Conservation (phyloP, 2,797 vertebrate species). For the Sebastes vulpes region DNA sequence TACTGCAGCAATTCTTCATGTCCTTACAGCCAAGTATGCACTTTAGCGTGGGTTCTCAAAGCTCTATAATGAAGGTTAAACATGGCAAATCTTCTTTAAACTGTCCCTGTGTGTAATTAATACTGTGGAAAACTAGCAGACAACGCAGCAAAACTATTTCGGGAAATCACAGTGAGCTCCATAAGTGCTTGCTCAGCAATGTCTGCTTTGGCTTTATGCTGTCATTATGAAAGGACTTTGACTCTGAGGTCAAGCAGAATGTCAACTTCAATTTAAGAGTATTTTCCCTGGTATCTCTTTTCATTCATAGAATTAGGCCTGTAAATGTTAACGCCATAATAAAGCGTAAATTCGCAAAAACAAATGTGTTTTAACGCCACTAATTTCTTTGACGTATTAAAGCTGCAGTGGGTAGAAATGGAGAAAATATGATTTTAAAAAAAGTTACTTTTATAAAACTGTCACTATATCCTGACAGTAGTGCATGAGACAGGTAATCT, state of each 20-base stretch:
- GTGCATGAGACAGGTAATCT: too few relatives aligned
- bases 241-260: conserved; percentile 11
- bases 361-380: rapidly evolving
- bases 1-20: background rate
- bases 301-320: background rate
- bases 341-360: too few relatives aligned
- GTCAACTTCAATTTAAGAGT: conserved; percentile 5
- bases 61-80: conserved; percentile 42
- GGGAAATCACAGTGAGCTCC: conserved; percentile 8
- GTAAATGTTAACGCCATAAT: too few relatives aligned
- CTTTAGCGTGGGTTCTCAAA: background rate
- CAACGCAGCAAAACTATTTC: conserved; percentile 16
- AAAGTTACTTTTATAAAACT: too few relatives aligned
- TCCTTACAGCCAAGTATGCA: background rate
- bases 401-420: too few relatives aligned
- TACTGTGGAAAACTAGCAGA: conserved; percentile 20
- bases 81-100: conserved; percentile 24
- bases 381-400: too few relatives aligned
- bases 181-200: conserved; percentile 28
- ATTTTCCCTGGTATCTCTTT: background rate
- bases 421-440: too few relatives aligned
- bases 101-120: conserved; percentile 36
- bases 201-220: background rate
- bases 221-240: conserved; percentile 1
- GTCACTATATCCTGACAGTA: too few relatives aligned